Evolutionary conservation across 2,113 vertebrate species (phyloP).

Genomic region (Ailurus styani): DNA sequence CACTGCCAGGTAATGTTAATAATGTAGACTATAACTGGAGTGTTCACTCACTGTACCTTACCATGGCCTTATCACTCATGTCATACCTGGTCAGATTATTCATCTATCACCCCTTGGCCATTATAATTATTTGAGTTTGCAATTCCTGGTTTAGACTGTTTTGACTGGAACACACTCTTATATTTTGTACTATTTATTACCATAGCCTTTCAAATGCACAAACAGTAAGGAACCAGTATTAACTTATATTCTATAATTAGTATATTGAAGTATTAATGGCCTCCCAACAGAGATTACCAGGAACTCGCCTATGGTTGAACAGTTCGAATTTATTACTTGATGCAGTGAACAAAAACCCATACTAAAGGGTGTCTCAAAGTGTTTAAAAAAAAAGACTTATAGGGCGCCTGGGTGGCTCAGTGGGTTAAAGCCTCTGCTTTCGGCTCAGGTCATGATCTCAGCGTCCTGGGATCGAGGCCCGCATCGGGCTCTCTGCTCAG

Average conservation of each 20-base stretch:
- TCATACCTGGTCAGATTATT: not conserved
- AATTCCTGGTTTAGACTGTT: not conserved
- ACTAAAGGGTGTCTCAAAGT: not conserved
- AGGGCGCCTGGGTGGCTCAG: too few relatives aligned
- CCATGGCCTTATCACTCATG: not conserved
- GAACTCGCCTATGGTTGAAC: not conserved
- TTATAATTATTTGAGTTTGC: not conserved
- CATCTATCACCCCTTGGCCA: not conserved
- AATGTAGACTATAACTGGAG: not conserved
- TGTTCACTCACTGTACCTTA: not conserved
- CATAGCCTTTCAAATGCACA: not conserved
- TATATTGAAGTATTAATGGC: not conserved
- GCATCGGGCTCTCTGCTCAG: too few relatives aligned
- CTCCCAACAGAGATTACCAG: not conserved
- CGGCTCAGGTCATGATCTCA: too few relatives aligned
- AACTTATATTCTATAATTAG: not conserved
- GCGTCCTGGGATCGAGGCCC: too few relatives aligned
- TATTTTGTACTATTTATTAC: not conserved
- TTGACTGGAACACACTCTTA: not conserved
- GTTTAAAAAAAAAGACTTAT: not conserved
- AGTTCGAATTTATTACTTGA: not conserved
- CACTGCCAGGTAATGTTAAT: not conserved
- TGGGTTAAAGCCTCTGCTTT: too few relatives aligned
- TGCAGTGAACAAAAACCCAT: not conserved
- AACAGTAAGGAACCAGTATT: not conserved